Conservation (phyloP, 2,888 invertebrate species). For the Agapetus fuscipes region DNA sequence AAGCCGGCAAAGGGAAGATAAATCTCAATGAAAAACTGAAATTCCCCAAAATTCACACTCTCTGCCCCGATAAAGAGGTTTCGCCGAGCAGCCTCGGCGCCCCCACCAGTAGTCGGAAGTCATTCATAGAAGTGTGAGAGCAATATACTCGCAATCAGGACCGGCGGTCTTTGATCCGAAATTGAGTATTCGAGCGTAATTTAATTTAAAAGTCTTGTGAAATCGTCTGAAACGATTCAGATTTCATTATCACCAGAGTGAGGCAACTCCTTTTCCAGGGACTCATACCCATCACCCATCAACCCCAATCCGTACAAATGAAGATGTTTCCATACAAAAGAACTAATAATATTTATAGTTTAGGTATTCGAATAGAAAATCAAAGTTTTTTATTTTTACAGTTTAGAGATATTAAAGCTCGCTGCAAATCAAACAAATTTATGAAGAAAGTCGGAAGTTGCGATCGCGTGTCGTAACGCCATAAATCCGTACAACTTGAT, state of each 20-base stretch:
- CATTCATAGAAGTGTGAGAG: constrained; percentile 7
- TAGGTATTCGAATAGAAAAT: too few species aligned
- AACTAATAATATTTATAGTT: too few species aligned
- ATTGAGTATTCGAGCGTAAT: constrained; percentile 7
- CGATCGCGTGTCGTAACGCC: constrained; percentile 1
- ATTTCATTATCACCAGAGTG: background rate
- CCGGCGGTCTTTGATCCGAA: constrained; percentile 4
- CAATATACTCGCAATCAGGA: constrained; percentile 7
- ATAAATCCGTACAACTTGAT: constrained; percentile 1
- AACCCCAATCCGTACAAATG: too few species aligned
- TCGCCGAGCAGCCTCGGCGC: background rate
- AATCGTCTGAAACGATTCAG: constrained; percentile 7
- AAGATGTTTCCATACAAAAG: too few species aligned
- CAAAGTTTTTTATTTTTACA: too few species aligned
- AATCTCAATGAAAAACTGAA: background rate
- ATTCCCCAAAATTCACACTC: constrained; percentile 1
- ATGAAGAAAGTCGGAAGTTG: background rate
- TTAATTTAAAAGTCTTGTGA: constrained; percentile 8
- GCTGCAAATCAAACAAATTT: too few species aligned
- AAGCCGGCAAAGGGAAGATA: background rate
- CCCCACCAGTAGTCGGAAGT: too few species aligned
- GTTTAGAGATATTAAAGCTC: too few species aligned
- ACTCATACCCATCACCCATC: background rate
- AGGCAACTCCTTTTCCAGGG: too few species aligned
- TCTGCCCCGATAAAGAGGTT: constrained; percentile 1